These are phyloP conservation scores for Ferrisia virgata DNA, from an alignment of 2,888 invertebrate genomes.

Conservation along the genomic window DNA sequence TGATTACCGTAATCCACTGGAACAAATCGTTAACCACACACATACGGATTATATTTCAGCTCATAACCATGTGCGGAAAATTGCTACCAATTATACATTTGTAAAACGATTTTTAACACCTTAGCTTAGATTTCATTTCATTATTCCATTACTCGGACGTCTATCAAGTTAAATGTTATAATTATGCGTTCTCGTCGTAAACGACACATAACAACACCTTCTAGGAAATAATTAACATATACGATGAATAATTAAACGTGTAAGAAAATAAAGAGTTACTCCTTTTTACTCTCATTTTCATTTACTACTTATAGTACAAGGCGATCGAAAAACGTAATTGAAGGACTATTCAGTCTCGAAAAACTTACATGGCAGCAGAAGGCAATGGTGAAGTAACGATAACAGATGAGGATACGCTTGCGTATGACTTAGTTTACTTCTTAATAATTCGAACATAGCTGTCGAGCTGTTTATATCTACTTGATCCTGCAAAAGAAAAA, in stretches of 20 bases:
- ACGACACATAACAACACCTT: background rate
- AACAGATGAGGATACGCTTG: constrained; percentile 90
- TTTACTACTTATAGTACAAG: background rate
- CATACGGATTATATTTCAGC: background rate
- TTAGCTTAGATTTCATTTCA: background rate
- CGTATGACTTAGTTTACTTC: constrained; percentile 85
- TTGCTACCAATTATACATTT: too few species aligned
- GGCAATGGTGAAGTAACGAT: constrained; percentile 68
- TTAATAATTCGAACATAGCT: constrained; percentile 85
- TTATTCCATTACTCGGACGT: background rate
- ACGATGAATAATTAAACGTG: background rate
- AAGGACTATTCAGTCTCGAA: background rate
- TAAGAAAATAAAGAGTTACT: background rate
- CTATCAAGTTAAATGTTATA: too few species aligned
- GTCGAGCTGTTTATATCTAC: constrained; percentile 91
- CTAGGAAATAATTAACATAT: background rate
- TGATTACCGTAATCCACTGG: constrained; percentile 80
- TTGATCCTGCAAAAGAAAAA: constrained; percentile 61
- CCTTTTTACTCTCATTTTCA: background rate
- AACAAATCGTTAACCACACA: background rate
- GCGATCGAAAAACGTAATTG: background rate
- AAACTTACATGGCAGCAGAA: constrained; percentile 50
- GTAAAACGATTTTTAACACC: background rate
- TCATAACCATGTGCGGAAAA: background rate
- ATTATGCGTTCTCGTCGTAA: background rate